Evolutionary conservation across 2,888 invertebrate species (phyloP).

Genomic region (Choristoneura rosaceana): DNA sequence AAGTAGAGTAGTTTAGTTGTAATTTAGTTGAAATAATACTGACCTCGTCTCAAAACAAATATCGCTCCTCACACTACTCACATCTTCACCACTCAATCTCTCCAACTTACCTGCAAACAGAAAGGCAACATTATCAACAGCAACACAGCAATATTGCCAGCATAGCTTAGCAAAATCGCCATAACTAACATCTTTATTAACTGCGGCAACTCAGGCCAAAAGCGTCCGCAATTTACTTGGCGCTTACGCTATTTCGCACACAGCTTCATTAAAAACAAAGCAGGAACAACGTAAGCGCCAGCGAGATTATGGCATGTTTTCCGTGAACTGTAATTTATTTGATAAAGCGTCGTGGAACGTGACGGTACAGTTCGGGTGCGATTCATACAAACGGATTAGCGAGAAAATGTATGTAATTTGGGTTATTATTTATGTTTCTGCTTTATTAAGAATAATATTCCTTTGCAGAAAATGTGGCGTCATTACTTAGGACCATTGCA

Average conservation of each 20-base stretch:
- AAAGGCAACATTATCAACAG: background rate
- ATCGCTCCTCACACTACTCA: background rate
- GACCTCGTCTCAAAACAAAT: no score
- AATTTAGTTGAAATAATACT: no score
- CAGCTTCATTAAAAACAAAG: background rate
- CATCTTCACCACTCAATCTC: background rate
- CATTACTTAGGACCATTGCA: background rate
- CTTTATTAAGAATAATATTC: constrained; percentile 6
- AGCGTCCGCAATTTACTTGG: background rate
- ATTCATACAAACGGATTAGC: background rate
- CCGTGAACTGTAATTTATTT: background rate
- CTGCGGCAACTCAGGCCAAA: background rate
- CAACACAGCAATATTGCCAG: constrained; percentile 2
- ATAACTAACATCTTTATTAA: constrained; percentile 19
- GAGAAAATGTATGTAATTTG: background rate
- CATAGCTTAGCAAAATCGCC: constrained; percentile 6
- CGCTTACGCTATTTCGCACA: background rate
- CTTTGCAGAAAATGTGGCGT: background rate
- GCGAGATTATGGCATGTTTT: background rate
- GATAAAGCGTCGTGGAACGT: background rate
- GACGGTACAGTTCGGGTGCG: background rate
- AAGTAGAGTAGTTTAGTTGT: no score
- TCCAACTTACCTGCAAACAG: constrained; percentile 23
- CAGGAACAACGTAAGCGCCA: background rate
- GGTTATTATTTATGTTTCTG: background rate